phyloP scores from a whole-genome alignment of 2,797 vertebrate genomes.

The Lateolabrax maculatus region DNA sequence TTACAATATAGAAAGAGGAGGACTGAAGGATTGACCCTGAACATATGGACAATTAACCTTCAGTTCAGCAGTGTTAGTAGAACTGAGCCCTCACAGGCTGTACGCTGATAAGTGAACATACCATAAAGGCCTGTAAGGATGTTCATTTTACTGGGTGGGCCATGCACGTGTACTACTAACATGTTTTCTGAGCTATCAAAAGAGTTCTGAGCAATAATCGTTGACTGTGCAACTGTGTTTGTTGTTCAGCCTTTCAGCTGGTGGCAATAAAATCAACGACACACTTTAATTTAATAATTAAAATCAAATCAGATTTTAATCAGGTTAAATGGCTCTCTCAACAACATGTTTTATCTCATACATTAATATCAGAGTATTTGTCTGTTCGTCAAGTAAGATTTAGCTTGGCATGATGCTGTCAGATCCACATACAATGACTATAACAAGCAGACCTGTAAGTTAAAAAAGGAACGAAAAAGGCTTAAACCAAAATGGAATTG shows the following conservation, averaged over 20 bases:
- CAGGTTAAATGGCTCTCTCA: not conserved
- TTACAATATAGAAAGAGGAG: conserved; percentile 38
- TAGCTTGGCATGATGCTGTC: not conserved
- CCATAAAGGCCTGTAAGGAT: not conserved
- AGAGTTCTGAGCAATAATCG: not conserved
- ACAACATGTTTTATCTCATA: not conserved
- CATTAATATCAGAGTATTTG: not conserved
- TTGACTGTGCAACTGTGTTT: not conserved
- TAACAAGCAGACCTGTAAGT: not conserved
- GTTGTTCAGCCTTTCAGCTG: not conserved
- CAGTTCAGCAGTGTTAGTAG: conserved; percentile 34
- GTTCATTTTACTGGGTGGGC: conserved; percentile 5
- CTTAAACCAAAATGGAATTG: not conserved
- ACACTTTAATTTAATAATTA: not conserved
- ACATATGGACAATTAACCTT: conserved; percentile 58
- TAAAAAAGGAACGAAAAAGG: not conserved
- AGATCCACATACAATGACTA: not conserved
- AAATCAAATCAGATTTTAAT: too few species aligned
- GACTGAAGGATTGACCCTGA: conserved; percentile 54
- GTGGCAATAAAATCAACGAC: not conserved
- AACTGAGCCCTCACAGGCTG: conserved; percentile 20
- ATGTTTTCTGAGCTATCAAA: conserved; percentile 9
- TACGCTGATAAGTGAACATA: conserved; percentile 15
- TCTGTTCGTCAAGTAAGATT: too few species aligned
- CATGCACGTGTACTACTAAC: not conserved